Base-by-base conservation (phyloP, 2,797 vertebrate genomes). In the Steatocranus sp. region DNA sequence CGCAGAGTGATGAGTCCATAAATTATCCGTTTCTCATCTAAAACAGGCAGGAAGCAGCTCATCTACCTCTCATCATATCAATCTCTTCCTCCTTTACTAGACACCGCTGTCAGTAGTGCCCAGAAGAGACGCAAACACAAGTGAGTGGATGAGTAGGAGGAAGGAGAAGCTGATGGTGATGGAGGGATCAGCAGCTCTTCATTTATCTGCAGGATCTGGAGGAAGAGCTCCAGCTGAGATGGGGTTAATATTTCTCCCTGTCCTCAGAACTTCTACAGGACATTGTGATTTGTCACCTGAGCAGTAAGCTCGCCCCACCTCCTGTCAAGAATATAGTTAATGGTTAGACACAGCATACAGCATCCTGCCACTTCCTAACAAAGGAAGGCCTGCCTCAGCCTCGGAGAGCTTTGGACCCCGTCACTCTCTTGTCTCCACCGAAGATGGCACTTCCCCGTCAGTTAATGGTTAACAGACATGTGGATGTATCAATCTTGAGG, bases 361-460 rank as follows among this genome's bases (percentile, higher is more conserved):
- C 93, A 94, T 95, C 96, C 94, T 95, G 93, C 89, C 83, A 90
- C 86, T 54, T 84, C 53, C 81, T 90, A 91, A 96, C 94, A 94
- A 94, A 93, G 82, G 87, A 91, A 92, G 86, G 63, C 86, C 92
- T 88, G 91, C 90, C 87, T 91, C 87, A 86, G 87, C 85, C 87
- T 8, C 79, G 9, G 75, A 87, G 83, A 7, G n/a, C 84, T 86
- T 89, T 79, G 80, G 76, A 54, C 83, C 79, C 84, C 86, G 85
- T 83, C 92, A 83, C 88, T 88, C 81, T 93, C 90, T 81, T 80
- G 86, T 94, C 90, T 84, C 92, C 83, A 12, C 68, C 58, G 84
- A 89, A 86, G 89, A 90, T 81, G 78, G 85, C 90, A 93, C 92
- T 92, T 92, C 88, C 89, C 81, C 80, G 50, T 84, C 32, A 77